phyloP scores from a whole-genome alignment of 2,888 invertebrate genomes.

The Leptopilina drosophilae region DNA sequence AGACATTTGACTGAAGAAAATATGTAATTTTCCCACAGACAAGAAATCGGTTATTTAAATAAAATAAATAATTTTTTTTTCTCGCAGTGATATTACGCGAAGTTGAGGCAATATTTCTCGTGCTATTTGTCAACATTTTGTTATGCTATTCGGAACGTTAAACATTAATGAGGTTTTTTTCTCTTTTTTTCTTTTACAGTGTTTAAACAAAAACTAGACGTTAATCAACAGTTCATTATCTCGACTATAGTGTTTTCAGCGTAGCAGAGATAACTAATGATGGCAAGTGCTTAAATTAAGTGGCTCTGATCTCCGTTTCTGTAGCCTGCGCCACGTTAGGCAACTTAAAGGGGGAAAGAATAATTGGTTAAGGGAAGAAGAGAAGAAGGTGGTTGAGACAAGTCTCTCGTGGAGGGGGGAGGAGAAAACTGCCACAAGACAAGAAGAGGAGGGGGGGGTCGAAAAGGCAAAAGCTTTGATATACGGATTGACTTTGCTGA shows the following conservation, averaged over 20 bases:
- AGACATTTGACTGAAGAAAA: too few species aligned
- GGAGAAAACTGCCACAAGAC: conserved; percentile 41
- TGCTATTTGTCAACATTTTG: too few species aligned
- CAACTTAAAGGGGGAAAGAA: conserved; percentile 44
- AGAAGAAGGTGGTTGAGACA: conserved; percentile 33
- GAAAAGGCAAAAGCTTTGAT: conserved; percentile 49
- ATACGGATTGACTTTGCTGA: conserved; percentile 49
- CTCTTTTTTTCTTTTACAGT: background rate
- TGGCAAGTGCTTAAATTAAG: conserved; percentile 43
- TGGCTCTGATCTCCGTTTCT: conserved; percentile 36
- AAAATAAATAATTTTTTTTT: too few species aligned
- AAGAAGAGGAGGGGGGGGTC: conserved; percentile 13
- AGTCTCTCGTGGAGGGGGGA: conserved; percentile 6
- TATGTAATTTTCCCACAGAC: too few species aligned
- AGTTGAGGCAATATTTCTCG: too few species aligned
- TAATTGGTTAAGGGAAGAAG: conserved; percentile 39
- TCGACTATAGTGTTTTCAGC: conserved; percentile 17
- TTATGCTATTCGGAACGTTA: too few species aligned
- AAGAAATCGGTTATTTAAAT: too few species aligned
- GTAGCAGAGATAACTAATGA: conserved; percentile 40
- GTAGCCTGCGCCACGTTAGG: conserved; percentile 41
- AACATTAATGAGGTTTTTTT: background rate
- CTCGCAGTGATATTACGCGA: too few species aligned
- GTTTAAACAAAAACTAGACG: background rate
- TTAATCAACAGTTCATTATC: conserved; percentile 35